Evolutionary conservation across 2,888 invertebrate genomes (phyloP).

Genomic region (Hipparchia sbordonii): DNA sequence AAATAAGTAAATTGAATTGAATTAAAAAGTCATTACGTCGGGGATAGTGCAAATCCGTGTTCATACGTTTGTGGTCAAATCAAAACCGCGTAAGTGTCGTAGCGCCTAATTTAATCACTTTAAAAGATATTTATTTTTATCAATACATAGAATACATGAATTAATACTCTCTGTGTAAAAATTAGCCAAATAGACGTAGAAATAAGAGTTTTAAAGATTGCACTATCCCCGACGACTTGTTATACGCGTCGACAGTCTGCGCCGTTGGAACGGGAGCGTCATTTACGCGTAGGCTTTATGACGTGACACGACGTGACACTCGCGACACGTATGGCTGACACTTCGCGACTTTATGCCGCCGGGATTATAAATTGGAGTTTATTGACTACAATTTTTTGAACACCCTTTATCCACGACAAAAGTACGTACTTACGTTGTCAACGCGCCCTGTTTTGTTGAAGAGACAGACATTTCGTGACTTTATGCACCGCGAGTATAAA

Average conservation of each 20-base stretch:
- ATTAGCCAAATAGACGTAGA: too few species aligned
- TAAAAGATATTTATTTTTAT: too few species aligned
- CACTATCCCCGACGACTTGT: too few species aligned
- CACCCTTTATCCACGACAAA: background rate
- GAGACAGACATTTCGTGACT: slow-evolving; percentile 23
- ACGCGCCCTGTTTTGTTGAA: background rate
- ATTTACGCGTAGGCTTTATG: slow-evolving; percentile 23
- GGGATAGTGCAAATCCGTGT: background rate
- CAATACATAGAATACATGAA: too few species aligned
- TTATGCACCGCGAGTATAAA: slow-evolving; percentile 12
- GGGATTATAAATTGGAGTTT: slow-evolving; percentile 22
- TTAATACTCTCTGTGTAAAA: too few species aligned
- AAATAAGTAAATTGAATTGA: too few species aligned
- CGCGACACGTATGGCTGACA: slow-evolving; percentile 26
- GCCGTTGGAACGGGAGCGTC: slow-evolving; percentile 12
- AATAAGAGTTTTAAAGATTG: too few species aligned
- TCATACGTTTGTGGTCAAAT: too few species aligned
- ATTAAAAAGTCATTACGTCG: too few species aligned
- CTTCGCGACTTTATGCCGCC: slow-evolving; percentile 26
- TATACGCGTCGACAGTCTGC: slow-evolving; percentile 20
- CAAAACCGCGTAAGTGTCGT: too few species aligned
- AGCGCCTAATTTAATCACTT: too few species aligned
- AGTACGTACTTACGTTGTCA: background rate
- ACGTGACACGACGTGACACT: slow-evolving; percentile 33
- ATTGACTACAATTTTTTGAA: slow-evolving; percentile 24